Conservation (phyloP, 2,888 invertebrate species). For the Melanostoma scalare region DNA sequence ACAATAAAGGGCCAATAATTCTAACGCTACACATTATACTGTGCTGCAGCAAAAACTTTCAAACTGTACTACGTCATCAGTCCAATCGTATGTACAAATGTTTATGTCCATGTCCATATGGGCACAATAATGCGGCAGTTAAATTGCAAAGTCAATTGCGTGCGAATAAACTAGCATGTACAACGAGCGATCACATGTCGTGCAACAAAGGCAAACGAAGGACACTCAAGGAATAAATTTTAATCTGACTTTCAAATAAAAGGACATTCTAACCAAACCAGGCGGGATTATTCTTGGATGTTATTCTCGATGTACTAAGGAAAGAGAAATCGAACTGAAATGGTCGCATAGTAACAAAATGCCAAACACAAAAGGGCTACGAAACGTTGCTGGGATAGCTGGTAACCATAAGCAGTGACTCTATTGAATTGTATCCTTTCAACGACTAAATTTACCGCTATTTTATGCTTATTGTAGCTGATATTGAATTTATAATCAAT, state of each 20-base stretch:
- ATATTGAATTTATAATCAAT: too few species aligned
- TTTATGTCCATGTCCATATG: too few species aligned
- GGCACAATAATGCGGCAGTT: slow-evolving; percentile 9
- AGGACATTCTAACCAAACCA: background rate
- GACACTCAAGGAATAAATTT: slow-evolving; percentile 39
- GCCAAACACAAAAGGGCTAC: background rate
- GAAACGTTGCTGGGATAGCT: background rate
- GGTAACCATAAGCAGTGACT: background rate
- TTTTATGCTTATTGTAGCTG: background rate
- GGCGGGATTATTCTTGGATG: too few species aligned
- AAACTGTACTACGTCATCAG: too few species aligned
- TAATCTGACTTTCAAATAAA: slow-evolving; percentile 29
- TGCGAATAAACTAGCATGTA: background rate
- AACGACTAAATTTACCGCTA: slow-evolving; percentile 15
- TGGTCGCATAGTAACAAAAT: too few species aligned
- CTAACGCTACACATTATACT: too few species aligned
- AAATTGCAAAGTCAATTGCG: slow-evolving; percentile 32
- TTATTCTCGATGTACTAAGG: too few species aligned
- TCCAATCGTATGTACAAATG: too few species aligned
- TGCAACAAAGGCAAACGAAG: slow-evolving; percentile 22
- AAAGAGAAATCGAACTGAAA: too few species aligned
- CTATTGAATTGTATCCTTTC: slow-evolving; percentile 34
- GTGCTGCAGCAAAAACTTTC: too few species aligned
- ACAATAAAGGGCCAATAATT: too few species aligned
- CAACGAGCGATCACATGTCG: background rate